These are phyloP conservation scores for Azemiops feae DNA, from an alignment of 2,113 vertebrate species.

Conservation along the genomic window DNA sequence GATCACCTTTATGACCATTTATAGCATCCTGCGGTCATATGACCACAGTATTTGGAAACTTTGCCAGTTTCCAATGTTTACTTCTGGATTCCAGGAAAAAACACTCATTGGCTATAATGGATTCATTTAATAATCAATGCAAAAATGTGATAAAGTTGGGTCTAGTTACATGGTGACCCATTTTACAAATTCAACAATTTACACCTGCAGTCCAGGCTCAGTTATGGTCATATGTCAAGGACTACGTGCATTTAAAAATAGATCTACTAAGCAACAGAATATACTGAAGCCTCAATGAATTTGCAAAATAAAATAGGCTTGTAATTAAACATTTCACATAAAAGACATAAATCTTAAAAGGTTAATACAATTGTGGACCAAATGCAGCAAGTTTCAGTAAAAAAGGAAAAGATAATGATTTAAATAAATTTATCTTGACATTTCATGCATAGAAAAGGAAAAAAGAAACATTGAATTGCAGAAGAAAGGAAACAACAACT, in stretches of 20 bases:
- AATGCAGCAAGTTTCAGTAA: background rate
- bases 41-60: background rate
- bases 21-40: background rate
- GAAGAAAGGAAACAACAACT: background rate
- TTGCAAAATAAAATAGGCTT: background rate
- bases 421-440: background rate
- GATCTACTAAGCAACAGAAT: background rate
- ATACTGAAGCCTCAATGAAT: background rate
- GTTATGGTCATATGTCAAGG: background rate
- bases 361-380: background rate
- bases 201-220: background rate
- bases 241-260: constrained; percentile 7
- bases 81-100: background rate
- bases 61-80: background rate
- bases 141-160: background rate
- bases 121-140: background rate
- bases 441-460: background rate
- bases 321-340: background rate
- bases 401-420: background rate
- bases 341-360: background rate
- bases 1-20: background rate
- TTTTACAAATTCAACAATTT: background rate
- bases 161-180: background rate
- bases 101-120: background rate
- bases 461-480: background rate